phyloP scores from a whole-genome alignment of 2,888 invertebrate genomes.

The Leptothorax acervorum region DNA sequence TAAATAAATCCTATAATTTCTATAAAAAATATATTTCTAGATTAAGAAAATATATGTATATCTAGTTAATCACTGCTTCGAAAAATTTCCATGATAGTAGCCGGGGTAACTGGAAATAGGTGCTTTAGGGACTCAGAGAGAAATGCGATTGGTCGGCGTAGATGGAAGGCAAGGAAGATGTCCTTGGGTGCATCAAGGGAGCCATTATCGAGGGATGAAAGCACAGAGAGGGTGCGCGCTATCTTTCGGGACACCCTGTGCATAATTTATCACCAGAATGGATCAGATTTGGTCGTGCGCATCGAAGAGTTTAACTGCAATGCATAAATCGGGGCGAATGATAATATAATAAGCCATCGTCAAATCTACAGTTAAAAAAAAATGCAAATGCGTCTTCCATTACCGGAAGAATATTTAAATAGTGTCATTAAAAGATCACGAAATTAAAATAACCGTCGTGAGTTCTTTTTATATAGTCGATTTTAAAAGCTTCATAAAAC shows the following conservation, averaged over 20 bases:
- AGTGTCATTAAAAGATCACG: neutral
- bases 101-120: slow-evolving; percentile 55
- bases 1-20: neutral
- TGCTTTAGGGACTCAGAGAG: slow-evolving; percentile 45
- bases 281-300: slow-evolving; percentile 68
- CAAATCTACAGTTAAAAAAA: neutral
- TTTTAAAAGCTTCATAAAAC: neutral
- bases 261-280: slow-evolving; percentile 74
- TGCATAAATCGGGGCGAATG: slow-evolving; percentile 11
- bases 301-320: slow-evolving; percentile 58
- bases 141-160: slow-evolving; percentile 59
- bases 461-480: neutral
- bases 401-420: slow-evolving; percentile 27
- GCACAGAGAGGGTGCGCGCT: slow-evolving; percentile 66
- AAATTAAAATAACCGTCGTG: neutral
- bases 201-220: slow-evolving; percentile 76
- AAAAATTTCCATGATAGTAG: slow-evolving; percentile 20
- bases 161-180: slow-evolving; percentile 64
- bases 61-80: neutral
- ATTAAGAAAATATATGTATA: neutral
- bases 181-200: slow-evolving; percentile 76
- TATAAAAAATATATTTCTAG: neutral
- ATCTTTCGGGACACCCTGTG: slow-evolving; percentile 72
- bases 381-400: neutral
- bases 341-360: slow-evolving; percentile 44